A percentile compares a stretch with the other conserved stretches of the same genome.
phyloP scores from a whole-genome alignment of 2,888 invertebrate genomes.

The Drosophila villosipedis region DNA sequence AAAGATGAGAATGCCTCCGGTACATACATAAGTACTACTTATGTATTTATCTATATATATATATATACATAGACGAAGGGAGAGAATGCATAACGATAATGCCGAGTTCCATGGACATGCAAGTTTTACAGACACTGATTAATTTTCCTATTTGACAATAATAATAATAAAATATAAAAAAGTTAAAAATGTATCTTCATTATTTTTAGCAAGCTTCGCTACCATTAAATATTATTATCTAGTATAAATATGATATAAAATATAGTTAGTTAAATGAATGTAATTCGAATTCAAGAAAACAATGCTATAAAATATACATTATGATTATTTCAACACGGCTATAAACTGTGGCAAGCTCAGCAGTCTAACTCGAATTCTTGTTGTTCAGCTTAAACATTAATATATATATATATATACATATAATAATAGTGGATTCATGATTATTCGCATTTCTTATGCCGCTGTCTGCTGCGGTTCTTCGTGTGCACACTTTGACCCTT shows the following conservation, averaged over 20 bases:
- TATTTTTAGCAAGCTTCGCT: neutral
- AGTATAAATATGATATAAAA: neutral
- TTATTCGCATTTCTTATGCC: constrained; percentile 21
- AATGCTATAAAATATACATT: neutral
- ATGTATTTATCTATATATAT: constrained; percentile 7
- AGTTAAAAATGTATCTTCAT: neutral
- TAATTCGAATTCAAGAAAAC: neutral
- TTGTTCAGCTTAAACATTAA: neutral
- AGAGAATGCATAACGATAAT: neutral
- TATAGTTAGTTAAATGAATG: neutral
- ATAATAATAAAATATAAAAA: neutral
- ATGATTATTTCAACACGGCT: neutral
- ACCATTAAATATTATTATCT: neutral
- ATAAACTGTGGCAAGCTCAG: too few species aligned
- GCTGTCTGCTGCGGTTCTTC: constrained; percentile 26
- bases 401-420: neutral
- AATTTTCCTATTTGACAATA: neutral
- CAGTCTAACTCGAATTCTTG: too few species aligned
- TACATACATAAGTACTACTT: neutral
- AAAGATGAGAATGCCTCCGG: constrained; percentile 30
- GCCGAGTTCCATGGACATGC: neutral
- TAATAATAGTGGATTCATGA: neutral
- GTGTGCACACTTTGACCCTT: constrained; percentile 69
- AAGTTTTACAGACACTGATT: neutral
- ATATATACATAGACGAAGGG: neutral